Evolutionary conservation across 2,888 invertebrate genomes (phyloP), one percentile per base, ranked within the genome.

Genomic region (Sipha maydis): DNA sequence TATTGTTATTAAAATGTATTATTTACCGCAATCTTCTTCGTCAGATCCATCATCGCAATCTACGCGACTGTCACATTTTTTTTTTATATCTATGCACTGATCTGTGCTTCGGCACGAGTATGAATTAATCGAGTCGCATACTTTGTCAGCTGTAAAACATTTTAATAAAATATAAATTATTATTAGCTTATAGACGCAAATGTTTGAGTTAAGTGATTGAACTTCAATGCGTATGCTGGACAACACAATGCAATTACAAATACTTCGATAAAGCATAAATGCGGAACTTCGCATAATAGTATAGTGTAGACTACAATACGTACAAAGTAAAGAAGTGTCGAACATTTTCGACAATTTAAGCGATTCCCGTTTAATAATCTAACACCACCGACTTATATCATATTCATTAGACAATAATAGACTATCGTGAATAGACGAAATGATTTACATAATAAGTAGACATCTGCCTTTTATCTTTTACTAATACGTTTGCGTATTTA

Each of bases 1-100:
- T 48, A 48, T 48, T 48, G 14, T 3, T 48, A 48, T 14, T 1
- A 3, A 48, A 48, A 48, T 14, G 11, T 48, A 48, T 48, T 48
- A 48, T 61, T 92, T 92, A 92, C 93, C 91, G 92, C 94, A 94
- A 92, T 93, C 93, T 91, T 92, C 92, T 92, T 95, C 95, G 92
- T 95, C 95, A 90, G 94, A 94, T 91, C 92, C 92, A 92, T 95
- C 95, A 90, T 91, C 91, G 92, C 95, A 95, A 92, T 95, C 94
- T 90, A 91, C 91, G 91, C 71, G 82, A 0, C 11, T n/a, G 31
- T 90, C 89, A n/a, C 90, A 90, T 71, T 73, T 56, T 69, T 69
- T 75, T 11, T 21, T 83, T 1, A 21, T 67, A 41, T 76, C 56
- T 25, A 89, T 82, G n/a, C 89, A 89, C 38, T 83, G 80, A 11